Evolutionary conservation across 1,140 invertebrate species (phyloP).

Genomic region (Ceratina australensis): DNA sequence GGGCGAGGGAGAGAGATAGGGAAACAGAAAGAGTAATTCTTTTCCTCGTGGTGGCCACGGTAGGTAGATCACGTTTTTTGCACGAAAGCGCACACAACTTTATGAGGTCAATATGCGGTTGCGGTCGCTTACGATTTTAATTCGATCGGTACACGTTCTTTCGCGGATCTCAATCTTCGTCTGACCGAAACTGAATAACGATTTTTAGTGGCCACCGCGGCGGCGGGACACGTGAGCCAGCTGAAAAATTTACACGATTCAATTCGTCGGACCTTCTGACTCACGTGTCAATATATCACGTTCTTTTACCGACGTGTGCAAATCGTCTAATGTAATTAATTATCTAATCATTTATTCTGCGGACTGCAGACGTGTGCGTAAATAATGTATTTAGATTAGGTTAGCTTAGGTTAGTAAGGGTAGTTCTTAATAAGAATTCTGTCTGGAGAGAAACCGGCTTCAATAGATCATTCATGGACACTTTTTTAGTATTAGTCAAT

Average conservation of each 20-base stretch:
- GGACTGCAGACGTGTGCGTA: too few species aligned
- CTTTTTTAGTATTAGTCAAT: too few species aligned
- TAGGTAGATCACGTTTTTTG: slow-evolving; percentile 54
- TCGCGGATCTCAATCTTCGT: slow-evolving; percentile 44
- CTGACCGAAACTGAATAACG: slow-evolving; percentile 38
- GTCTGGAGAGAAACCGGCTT: too few species aligned
- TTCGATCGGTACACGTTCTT: slow-evolving; percentile 38
- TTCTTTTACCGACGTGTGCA: background rate
- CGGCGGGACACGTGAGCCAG: background rate
- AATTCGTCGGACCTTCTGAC: background rate
- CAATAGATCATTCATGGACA: too few species aligned
- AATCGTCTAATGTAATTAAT: slow-evolving; percentile 5
- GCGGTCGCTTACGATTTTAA: slow-evolving; percentile 57
- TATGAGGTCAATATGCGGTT: slow-evolving; percentile 61
- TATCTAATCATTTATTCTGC: too few species aligned
- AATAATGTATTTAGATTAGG: too few species aligned
- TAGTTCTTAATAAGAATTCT: too few species aligned
- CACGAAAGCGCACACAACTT: slow-evolving; percentile 43
- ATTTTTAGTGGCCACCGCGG: slow-evolving; percentile 15
- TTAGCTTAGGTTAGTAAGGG: too few species aligned
- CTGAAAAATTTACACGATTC: slow-evolving; percentile 20
- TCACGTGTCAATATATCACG: background rate
- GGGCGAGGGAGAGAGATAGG: too few species aligned
- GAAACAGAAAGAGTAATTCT: slow-evolving; percentile 58
- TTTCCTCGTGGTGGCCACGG: slow-evolving; percentile 33